A percentile compares a stretch with the other conserved stretches of the same genome.
phyloP scores from a whole-genome alignment of 2,797 vertebrate genomes.

The Falco peregrinus region DNA sequence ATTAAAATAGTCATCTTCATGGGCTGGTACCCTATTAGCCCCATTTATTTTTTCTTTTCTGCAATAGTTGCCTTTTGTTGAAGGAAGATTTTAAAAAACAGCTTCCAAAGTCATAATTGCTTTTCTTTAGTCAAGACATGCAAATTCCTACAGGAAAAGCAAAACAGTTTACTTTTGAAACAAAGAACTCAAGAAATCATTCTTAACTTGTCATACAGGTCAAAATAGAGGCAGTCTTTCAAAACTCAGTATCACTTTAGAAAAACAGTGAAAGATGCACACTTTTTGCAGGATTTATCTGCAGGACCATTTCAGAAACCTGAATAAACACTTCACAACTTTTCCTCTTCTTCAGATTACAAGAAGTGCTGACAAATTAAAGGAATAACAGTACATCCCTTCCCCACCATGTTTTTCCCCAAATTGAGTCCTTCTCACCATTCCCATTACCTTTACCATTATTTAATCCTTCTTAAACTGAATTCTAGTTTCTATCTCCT shows the following conservation, averaged over 20 bases:
- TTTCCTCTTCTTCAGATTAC: background rate
- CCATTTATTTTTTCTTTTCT: background rate
- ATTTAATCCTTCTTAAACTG: background rate
- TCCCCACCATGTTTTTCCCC: background rate
- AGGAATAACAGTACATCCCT: background rate
- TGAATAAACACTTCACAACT: background rate
- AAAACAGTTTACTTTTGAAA: background rate
- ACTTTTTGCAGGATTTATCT: background rate
- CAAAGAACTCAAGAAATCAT: background rate
- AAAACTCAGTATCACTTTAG: background rate
- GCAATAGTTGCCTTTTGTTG: background rate
- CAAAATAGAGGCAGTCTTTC: background rate
- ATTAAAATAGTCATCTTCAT: background rate
- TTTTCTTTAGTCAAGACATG: background rate
- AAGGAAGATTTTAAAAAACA: background rate
- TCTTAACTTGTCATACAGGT: background rate
- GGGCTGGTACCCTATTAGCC: background rate
- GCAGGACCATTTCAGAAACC: background rate
- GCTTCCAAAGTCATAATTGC: background rate
- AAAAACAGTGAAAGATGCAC: background rate
- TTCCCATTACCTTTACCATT: background rate
- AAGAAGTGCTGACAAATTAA: background rate
- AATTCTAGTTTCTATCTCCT: background rate
- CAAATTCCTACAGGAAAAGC: background rate
- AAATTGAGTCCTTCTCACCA: background rate